A percentile compares a stretch with the other conserved stretches of the same genome.
These are phyloP conservation scores for Caloenas nicobarica DNA, from an alignment of 2,113 vertebrate species.

Conservation along the genomic window DNA sequence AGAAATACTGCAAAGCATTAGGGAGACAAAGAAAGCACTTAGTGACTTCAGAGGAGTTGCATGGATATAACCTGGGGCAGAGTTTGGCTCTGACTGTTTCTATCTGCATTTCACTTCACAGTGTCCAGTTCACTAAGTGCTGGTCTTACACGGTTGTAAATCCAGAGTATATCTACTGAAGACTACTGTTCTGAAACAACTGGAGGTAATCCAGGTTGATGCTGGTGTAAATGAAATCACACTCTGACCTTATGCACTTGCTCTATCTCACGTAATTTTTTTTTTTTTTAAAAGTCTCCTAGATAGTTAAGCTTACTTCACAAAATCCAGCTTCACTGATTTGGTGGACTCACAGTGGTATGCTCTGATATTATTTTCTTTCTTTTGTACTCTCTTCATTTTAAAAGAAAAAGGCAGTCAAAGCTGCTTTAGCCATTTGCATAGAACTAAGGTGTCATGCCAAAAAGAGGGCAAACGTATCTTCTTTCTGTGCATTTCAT, in stretches of 20 bases:
- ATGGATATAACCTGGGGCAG: background rate
- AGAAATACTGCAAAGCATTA: constrained; percentile 61
- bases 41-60: background rate
- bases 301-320: background rate
- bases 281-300: background rate
- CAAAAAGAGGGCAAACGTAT: background rate
- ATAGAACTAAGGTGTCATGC: background rate
- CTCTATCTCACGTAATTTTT: background rate
- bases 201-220: constrained; percentile 6
- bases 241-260: background rate
- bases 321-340: background rate
- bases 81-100: background rate
- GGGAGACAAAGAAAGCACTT: constrained; percentile 61
- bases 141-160: constrained; percentile 37
- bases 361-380: background rate
- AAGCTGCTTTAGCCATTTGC: background rate
- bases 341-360: background rate
- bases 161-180: background rate
- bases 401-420: background rate
- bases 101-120: constrained; percentile 22
- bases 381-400: background rate
- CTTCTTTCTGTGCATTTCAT: background rate
- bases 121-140: background rate
- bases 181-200: background rate
- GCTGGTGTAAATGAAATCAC: background rate